These are phyloP conservation scores for Branchinecta lindahli DNA, from an alignment of 1,140 invertebrate species.

Conservation along the genomic window DNA sequence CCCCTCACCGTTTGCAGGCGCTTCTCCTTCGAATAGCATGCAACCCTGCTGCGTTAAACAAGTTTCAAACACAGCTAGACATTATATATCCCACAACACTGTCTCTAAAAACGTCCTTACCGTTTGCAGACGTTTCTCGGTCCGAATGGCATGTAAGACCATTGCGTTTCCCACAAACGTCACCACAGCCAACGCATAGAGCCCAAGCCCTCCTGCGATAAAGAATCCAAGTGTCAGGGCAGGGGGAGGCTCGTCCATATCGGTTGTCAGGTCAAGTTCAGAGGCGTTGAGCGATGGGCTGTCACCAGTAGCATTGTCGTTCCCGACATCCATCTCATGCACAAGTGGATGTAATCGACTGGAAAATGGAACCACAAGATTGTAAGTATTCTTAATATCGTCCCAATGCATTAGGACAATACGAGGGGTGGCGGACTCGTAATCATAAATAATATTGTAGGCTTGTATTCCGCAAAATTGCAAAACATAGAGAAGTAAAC, in stretches of 20 bases:
- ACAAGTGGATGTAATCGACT: neutral
- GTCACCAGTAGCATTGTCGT: too few species aligned
- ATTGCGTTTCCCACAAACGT: slow-evolving; percentile 35
- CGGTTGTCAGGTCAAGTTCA: too few species aligned
- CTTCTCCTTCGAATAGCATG: slow-evolving; percentile 35
- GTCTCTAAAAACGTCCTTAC: slow-evolving; percentile 25
- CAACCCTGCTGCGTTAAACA: slow-evolving; percentile 32
- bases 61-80: too few species aligned
- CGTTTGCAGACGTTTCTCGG: slow-evolving; percentile 34
- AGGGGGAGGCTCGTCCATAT: neutral
- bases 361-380: neutral
- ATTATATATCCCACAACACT: too few species aligned
- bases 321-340: neutral
- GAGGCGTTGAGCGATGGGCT: too few species aligned
- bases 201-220: slow-evolving; percentile 28
- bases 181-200: slow-evolving; percentile 30
- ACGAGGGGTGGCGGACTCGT: too few species aligned
- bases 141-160: slow-evolving; percentile 35
- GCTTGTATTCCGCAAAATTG: too few species aligned
- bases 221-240: slow-evolving; percentile 1
- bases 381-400: too few species aligned
- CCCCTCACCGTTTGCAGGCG: slow-evolving; percentile 33
- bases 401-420: too few species aligned
- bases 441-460: too few species aligned
- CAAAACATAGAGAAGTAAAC: too few species aligned